phyloP scores from a whole-genome alignment of 2,113 vertebrate species.

The Tichodroma muraria region DNA sequence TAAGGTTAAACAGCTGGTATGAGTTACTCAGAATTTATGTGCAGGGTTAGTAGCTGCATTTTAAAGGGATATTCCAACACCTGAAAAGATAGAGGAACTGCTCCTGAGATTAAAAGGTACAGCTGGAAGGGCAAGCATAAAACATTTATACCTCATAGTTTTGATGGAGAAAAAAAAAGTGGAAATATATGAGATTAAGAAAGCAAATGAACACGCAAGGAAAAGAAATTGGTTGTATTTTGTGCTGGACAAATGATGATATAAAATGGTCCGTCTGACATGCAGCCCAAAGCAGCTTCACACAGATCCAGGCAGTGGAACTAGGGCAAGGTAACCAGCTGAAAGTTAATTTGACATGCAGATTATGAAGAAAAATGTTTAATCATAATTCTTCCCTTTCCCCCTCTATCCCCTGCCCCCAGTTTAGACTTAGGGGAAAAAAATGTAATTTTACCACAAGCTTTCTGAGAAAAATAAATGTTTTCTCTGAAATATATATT shows the following conservation, averaged over 20 bases:
- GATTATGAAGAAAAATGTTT: not conserved
- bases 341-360: not conserved
- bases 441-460: not conserved
- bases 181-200: not conserved
- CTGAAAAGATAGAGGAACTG: not conserved
- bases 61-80: not conserved
- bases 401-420: fast-evolving
- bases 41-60: not conserved
- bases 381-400: not conserved
- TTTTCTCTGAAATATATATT: not conserved
- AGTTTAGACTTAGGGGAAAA: not conserved
- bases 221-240: not conserved
- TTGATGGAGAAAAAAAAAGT: not conserved
- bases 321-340: not conserved
- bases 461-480: not conserved
- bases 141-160: not conserved
- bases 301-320: not conserved
- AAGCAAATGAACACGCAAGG: not conserved
- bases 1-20: not conserved
- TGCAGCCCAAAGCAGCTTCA: not conserved
- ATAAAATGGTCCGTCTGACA: not conserved
- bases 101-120: not conserved
- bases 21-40: not conserved
- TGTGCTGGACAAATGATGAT: not conserved
- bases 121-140: not conserved